Conservation (phyloP, 2,797 vertebrate species). For the Diplodus sargus region DNA sequence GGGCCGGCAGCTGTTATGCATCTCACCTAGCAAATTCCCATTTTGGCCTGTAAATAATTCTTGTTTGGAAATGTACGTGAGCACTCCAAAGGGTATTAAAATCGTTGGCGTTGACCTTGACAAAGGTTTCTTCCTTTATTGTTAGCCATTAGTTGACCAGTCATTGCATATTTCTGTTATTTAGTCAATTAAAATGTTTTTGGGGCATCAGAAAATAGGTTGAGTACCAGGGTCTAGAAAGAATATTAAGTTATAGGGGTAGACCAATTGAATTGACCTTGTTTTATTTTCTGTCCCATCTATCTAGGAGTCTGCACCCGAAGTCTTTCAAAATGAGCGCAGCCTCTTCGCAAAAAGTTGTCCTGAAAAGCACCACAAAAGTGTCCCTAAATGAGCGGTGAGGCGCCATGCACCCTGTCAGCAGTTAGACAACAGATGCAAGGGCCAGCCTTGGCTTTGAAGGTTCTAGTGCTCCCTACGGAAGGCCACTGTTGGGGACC, state of each 20-base stretch:
- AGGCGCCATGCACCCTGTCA: conserved; percentile 90
- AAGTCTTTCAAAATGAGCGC: conserved; percentile 89
- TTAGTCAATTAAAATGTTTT: no score
- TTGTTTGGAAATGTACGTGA: no score
- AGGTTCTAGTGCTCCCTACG: conserved; percentile 70
- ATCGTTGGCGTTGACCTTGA: no score
- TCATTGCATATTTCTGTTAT: no score
- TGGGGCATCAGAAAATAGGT: no score
- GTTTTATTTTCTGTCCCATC: not conserved
- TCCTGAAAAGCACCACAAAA: conserved; percentile 99
- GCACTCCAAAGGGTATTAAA: no score
- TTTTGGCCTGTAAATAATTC: no score
- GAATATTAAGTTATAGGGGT: no score
- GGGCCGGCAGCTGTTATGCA: not conserved
- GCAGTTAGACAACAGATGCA: conserved; percentile 77
- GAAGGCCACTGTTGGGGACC: conserved; percentile 75
- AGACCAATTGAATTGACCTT: not conserved
- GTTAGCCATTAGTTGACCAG: no score
- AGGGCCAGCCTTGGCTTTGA: conserved; percentile 73
- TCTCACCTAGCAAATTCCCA: not conserved
- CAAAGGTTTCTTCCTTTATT: no score
- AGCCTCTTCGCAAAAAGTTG: conserved; percentile 95
- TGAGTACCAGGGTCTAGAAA: no score
- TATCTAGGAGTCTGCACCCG: conserved; percentile 69
- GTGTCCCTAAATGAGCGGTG: conserved; percentile 99